These are phyloP conservation scores for Aromia moschata DNA, from an alignment of 2,888 invertebrate species.

Conservation along the genomic window DNA sequence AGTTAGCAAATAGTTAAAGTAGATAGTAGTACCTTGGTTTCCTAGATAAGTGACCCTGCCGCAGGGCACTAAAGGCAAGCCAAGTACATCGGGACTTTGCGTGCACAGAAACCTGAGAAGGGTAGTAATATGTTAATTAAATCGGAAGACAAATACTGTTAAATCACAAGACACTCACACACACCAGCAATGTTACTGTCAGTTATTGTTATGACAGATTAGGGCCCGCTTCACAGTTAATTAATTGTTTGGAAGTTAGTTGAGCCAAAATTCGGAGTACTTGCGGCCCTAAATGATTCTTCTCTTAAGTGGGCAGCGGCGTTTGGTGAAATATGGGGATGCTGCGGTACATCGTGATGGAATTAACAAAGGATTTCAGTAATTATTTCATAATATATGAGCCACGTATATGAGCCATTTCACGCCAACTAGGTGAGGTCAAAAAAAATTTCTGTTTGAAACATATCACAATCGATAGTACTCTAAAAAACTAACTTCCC, in stretches of 20 bases:
- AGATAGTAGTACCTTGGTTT: constrained; percentile 56
- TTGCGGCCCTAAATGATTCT: no score
- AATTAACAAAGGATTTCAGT: constrained; percentile 4
- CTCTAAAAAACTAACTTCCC: no score
- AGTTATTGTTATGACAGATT: constrained; percentile 27
- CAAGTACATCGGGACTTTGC: constrained; percentile 64
- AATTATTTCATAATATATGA: no score
- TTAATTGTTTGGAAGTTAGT: constrained; percentile 7
- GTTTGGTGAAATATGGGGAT: no score
- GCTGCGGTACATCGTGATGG: no score
- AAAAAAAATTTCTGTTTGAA: no score
- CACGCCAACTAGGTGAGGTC: no score
- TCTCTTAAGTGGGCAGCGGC: no score
- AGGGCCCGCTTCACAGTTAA: constrained; percentile 8
- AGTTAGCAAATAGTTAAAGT: constrained; percentile 33
- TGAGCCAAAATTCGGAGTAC: no score
- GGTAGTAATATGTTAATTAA: constrained; percentile 40
- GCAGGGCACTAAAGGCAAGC: constrained; percentile 63
- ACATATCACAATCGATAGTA: no score
- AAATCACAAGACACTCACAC: constrained; percentile 33
- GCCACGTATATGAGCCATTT: no score
- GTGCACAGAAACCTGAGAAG: constrained; percentile 63
- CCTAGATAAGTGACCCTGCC: constrained; percentile 63
- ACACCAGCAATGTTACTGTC: constrained; percentile 27
- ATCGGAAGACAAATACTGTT: constrained; percentile 30